These are phyloP conservation scores for Hormaphis cornu DNA, from an alignment of 1,140 invertebrate genomes.

Conservation along the genomic window DNA sequence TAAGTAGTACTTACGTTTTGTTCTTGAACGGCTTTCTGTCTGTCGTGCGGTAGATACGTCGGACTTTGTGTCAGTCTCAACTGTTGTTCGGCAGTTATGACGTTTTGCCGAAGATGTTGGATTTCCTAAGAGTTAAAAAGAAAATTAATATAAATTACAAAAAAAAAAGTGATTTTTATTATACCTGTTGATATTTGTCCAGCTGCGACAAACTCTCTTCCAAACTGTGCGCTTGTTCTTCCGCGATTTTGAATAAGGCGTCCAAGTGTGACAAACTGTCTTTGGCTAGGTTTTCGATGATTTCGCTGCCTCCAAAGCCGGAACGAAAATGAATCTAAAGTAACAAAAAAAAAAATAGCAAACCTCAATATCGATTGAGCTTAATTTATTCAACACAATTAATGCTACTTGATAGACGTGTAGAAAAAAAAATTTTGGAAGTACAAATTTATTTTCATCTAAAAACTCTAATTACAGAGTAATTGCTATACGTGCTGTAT, in stretches of 20 bases:
- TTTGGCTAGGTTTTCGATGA: constrained; percentile 60
- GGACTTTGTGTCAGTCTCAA: constrained; percentile 71
- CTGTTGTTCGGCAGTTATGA: constrained; percentile 76
- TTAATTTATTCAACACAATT: constrained; percentile 19
- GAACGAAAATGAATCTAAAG: constrained; percentile 74
- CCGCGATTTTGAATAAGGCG: constrained; percentile 53
- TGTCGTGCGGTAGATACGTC: constrained; percentile 68
- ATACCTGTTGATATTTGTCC: constrained; percentile 73
- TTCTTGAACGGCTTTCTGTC: constrained; percentile 71
- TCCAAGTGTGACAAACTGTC: constrained; percentile 60
- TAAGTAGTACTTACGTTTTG: constrained; percentile 76
- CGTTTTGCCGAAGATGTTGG: constrained; percentile 68
- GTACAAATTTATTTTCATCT: too few species aligned
- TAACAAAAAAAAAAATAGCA: constrained; percentile 29
- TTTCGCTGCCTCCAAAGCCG: constrained; percentile 66
- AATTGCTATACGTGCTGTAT: too few species aligned
- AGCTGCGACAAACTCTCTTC: constrained; percentile 73
- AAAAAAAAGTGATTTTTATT: constrained; percentile 3
- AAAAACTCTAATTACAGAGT: too few species aligned
- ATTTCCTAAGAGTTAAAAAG: constrained; percentile 57
- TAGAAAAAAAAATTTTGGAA: too few species aligned
- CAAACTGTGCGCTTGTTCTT: constrained; percentile 59
- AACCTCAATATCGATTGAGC: not conserved
- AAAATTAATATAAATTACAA: not conserved
- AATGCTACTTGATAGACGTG: not conserved